Percentiles rank a stretch among this genome's conserved stretches.
Conservation (phyloP, 2,113 vertebrate genomes). For the Mus musculus region GRCm39 chr4:105376001-105376500, state of each 20-base stretch:
- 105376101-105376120: background rate
- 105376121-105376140: no score
- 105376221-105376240: background rate
- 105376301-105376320: background rate
- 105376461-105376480: background rate
- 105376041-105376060: background rate
- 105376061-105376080: background rate
- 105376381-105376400: background rate
- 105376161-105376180: background rate
- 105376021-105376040: background rate
- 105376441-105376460: background rate
- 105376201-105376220: background rate
- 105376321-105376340: background rate
- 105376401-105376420: background rate
- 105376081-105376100: background rate
- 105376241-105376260: background rate
- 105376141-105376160: background rate
- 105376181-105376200: background rate
- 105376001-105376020: background rate
- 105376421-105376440: background rate
- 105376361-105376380: background rate
- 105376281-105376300: background rate
- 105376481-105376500: background rate
- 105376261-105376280: background rate
- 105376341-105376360: background rate